Evolutionary conservation across 2,797 vertebrate species (phyloP).

Genomic region (Sitta carolinensis): DNA sequence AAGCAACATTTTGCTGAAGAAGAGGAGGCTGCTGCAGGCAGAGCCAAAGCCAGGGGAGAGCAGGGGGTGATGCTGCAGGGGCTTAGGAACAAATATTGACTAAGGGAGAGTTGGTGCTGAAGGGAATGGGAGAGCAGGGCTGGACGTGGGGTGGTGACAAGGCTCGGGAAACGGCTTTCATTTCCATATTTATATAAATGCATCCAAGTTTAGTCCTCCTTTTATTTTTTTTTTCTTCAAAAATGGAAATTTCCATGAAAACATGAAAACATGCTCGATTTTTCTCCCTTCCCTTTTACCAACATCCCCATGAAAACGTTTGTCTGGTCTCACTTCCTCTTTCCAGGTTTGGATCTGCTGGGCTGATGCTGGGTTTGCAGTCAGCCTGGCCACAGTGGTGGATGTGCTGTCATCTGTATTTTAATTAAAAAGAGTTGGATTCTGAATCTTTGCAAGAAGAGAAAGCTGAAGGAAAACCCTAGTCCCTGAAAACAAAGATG

Average conservation of each 20-base stretch:
- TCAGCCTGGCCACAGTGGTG: neutral
- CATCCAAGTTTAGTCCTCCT: conserved; percentile 38
- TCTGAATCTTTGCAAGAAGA: neutral
- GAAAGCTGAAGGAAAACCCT: neutral
- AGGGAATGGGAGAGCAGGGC: neutral
- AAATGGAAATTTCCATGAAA: conserved; percentile 63
- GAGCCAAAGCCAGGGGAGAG: neutral
- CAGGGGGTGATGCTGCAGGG: neutral
- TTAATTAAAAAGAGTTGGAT: neutral
- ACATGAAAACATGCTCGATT: neutral
- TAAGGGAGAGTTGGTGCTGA: neutral
- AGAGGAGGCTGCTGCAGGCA: conserved; percentile 8
- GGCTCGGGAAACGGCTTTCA: neutral
- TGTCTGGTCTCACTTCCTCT: neutral
- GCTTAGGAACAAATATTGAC: neutral
- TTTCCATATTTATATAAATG: conserved; percentile 65
- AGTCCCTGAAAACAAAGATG: neutral
- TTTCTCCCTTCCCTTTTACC: neutral
- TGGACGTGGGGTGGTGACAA: neutral
- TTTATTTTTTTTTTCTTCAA: conserved; percentile 26
- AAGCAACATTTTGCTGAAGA: neutral
- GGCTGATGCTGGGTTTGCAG: neutral
- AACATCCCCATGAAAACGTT: neutral
- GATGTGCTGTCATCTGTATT: neutral
- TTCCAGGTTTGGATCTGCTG: neutral